Evolutionary conservation across 1,140 invertebrate genomes (phyloP).

Genomic region (Pseudomyrmex gracilis): DNA sequence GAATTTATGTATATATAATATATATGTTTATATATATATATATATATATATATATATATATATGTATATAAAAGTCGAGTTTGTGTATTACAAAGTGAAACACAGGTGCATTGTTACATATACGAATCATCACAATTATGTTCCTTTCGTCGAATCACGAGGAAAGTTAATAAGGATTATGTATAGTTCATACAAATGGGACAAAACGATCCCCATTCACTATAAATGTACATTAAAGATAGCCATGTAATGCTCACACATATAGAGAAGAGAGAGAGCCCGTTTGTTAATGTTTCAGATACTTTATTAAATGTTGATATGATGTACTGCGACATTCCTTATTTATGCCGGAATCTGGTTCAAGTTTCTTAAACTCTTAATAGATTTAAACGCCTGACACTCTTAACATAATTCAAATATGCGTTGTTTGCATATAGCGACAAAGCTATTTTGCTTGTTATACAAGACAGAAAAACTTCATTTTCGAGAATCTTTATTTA

Average conservation of each 20-base stretch:
- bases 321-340: conserved; percentile 85
- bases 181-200: conserved; percentile 1
- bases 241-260: conserved; percentile 82
- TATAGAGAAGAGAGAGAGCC: conserved; percentile 63
- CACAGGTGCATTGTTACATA: conserved; percentile 38
- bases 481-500: conserved; percentile 30
- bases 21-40: background rate
- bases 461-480: conserved; percentile 17
- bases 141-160: conserved; percentile 22
- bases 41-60: conserved; percentile 10
- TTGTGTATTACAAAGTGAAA: conserved; percentile 41
- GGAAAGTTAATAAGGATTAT: conserved; percentile 13
- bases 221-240: conserved; percentile 77
- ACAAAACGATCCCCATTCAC: conserved; percentile 72
- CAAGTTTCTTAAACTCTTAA: conserved; percentile 73
- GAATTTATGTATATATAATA: too few species aligned
- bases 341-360: conserved; percentile 77
- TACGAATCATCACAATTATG: conserved; percentile 24
- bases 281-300: conserved; percentile 85
- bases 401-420: conserved; percentile 14
- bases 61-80: conserved; percentile 5
- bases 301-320: conserved; percentile 85
- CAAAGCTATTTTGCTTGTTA: background rate
- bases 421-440: background rate
- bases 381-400: conserved; percentile 13